Percentiles rank a stretch among this genome's conserved stretches.
Conservation (phyloP, 2,113 vertebrate genomes). For the Chlamydotis undulata region DNA sequence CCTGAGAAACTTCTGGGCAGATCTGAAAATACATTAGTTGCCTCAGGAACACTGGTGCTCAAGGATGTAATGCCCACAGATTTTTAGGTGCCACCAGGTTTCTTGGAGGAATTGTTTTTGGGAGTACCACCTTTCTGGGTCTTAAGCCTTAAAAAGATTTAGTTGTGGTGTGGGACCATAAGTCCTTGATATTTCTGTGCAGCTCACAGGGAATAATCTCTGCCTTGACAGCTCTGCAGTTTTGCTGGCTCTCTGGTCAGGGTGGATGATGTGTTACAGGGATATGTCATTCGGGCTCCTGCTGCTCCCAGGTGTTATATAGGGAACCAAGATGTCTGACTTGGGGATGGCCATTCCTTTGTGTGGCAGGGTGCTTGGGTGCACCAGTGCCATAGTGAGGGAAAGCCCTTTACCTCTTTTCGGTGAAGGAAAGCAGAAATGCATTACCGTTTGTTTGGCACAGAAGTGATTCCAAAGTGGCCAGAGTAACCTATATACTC, state of each 20-base stretch:
- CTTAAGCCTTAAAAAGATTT: neutral
- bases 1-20: neutral
- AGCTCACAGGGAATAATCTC: neutral
- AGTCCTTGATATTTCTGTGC: neutral
- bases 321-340: neutral
- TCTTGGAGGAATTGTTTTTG: neutral
- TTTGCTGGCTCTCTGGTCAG: accelerated
- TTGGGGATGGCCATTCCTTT: neutral
- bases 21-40: neutral
- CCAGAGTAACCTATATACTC: neutral
- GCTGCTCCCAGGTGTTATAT: neutral
- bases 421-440: neutral
- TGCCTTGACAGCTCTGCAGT: neutral
- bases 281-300: neutral
- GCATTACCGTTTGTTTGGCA: neutral
- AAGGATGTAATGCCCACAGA: neutral
- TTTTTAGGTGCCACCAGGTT: neutral
- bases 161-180: neutral
- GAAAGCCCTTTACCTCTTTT: neutral
- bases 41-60: neutral
- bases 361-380: neutral
- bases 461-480: neutral
- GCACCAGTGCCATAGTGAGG: neutral
- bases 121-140: neutral
- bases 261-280: neutral